Base-by-base conservation (phyloP, 1,140 invertebrate genomes). In the Neoseiulus cucumeris region DNA sequence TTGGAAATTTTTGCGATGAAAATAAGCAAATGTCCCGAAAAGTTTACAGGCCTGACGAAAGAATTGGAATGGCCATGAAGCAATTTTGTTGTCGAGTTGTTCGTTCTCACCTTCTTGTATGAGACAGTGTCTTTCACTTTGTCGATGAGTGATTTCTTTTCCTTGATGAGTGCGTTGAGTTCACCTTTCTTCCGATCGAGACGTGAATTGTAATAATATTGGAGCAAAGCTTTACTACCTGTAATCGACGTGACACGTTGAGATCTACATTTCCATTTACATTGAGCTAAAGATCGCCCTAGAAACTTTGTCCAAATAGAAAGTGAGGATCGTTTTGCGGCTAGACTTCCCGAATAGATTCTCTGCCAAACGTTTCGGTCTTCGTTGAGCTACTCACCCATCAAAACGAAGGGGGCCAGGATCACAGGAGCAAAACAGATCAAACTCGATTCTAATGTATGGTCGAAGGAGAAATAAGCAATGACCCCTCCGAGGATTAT, bases 61-160 rank as follows among this genome's bases (percentile, higher is more conserved):
- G n/a, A n/a, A n/a, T n/a, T n/a, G n/a, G n/a, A n/a, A n/a, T n/a
- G n/a, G n/a, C n/a, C n/a, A n/a, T n/a, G n/a, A n/a, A n/a, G n/a
- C n/a, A n/a, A n/a, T n/a, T n/a, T n/a, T n/a, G n/a, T n/a, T n/a
- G n/a, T n/a, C n/a, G n/a, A n/a, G n/a, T n/a, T n/a, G n/a, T n/a
- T n/a, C n/a, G n/a, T n/a, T 9, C 51, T 1, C 33, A 59, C 51
- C 51, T 59, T 59, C 51, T 96, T 97, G 75, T 95, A 98, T 1
- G 91, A 96, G 78, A 97, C 93, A 55, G 84, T 97, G 74, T 97
- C 91, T 82, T 91, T 95, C 39, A 98, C 91, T 75, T 92, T 85
- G 73, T 97, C 91, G 45, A 98, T 77, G 70, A 97, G 85, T 75
- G 87, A 84, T 73, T 86, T 87, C 73, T 91, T 94, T 70, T 90